phyloP scores from a whole-genome alignment of 1,140 invertebrate species.

The Pseudomyrmex sp. region DNA sequence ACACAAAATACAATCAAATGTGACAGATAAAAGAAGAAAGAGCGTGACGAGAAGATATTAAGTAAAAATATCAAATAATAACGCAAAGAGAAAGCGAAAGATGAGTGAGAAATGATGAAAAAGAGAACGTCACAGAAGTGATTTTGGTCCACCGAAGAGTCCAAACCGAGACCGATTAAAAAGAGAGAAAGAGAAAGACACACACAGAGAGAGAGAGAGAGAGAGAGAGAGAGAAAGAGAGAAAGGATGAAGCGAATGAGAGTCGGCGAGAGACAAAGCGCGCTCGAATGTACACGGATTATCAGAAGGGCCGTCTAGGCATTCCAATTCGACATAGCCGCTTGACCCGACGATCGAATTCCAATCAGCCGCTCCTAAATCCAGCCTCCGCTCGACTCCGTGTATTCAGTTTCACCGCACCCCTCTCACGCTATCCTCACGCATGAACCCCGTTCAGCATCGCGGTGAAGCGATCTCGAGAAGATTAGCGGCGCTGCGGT shows the following conservation, averaged over 20 bases:
- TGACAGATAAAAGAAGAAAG: not conserved
- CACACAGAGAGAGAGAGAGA: slow-evolving; percentile 14
- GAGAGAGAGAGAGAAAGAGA: slow-evolving; percentile 16
- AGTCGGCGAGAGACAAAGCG: slow-evolving; percentile 37
- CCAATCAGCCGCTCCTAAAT: slow-evolving; percentile 73
- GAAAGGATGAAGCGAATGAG: not conserved
- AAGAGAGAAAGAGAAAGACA: slow-evolving; percentile 2
- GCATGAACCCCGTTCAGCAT: slow-evolving; percentile 22
- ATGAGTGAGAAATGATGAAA: not conserved
- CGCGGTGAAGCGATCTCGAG: slow-evolving; percentile 48
- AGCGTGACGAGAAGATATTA: not conserved
- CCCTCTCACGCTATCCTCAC: not conserved
- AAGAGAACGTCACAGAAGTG: not conserved
- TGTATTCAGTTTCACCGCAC: not conserved
- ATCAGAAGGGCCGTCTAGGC: slow-evolving; percentile 65
- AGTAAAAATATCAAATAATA: not conserved
- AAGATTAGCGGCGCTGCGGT: slow-evolving; percentile 63
- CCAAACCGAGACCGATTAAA: slow-evolving; percentile 1
- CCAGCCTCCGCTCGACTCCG: slow-evolving; percentile 20
- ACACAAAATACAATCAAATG: not conserved
- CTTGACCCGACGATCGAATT: slow-evolving; percentile 77
- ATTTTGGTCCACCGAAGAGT: slow-evolving; percentile 22
- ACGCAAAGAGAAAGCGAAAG: not conserved
- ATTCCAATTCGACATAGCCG: slow-evolving; percentile 75
- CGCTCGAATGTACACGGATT: slow-evolving; percentile 61